Evolutionary conservation across 2,113 vertebrate species (phyloP), one percentile per base, ranked within the genome.

Genomic region (Microtus ochrogaster): DNA sequence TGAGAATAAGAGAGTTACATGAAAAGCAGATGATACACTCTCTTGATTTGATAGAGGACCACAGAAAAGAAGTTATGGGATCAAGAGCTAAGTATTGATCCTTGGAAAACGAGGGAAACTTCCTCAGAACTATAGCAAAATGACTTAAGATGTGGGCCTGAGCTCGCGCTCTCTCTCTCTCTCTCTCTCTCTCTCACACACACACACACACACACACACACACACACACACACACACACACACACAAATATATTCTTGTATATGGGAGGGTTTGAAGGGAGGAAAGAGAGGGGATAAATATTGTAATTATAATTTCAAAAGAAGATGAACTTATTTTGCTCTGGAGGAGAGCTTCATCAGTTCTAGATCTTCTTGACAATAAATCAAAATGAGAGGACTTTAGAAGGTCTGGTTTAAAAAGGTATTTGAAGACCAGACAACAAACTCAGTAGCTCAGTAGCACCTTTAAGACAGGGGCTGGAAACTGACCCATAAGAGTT

Each of bases 401-500:
- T 2, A 95, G 55, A 61, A 81, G 87, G 41, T 63, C 30, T 8
- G 0, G 63, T 72, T 65, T 78, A 24, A 95, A 79, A 76, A 90
- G n/a, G 58, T 8, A 0, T 88, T 2, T 77, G 52, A 79, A 19
- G 24, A 58, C 9, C 5, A 13, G 19, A 3, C 0, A 49, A 72
- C 22, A 92, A 44, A 26, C 41, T 76, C n/a, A 89, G 0, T 9
- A 68, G 30, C 41, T 76, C n/a, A 89, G 0, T 9, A 68, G 36
- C 12, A 49, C 16, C 33, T 41, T 52, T 41, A 73, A 77, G 33
- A 30, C 7, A 7, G 4, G 1, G 3, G 2, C 33, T 72, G 89
- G 39, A 17, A 55, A 3, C 63, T 33, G 12, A n/a, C 5, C 9
- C 16, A 5, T 9, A 26, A 70, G 39, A 4, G 0, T 3, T 16